A percentile compares a stretch with the other conserved stretches of the same genome.
Evolutionary conservation across 2,797 vertebrate species (phyloP).

Genomic region (Eupleurogrammus muticus): DNA sequence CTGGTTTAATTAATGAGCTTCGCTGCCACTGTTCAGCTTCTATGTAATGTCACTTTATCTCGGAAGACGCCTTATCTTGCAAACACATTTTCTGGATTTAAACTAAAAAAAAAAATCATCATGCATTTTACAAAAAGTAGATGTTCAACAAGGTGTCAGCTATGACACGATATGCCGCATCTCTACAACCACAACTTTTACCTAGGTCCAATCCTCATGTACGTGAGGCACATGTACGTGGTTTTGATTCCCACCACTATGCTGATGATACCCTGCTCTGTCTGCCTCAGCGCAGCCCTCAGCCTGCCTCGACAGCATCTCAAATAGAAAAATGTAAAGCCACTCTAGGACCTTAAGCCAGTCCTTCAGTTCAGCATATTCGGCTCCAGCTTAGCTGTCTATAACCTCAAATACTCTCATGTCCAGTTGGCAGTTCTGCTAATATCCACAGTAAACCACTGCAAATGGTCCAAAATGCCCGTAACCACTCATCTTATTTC

Average conservation of each 20-base stretch:
- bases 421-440: not conserved
- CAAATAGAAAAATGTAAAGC: not conserved
- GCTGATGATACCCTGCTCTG: too few species aligned
- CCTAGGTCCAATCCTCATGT: too few species aligned
- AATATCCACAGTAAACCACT: not conserved
- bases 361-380: not conserved
- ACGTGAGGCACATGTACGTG: too few species aligned
- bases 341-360: not conserved
- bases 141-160: not conserved
- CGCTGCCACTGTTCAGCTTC: not conserved
- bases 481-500: not conserved
- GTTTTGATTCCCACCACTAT: too few species aligned
- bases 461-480: not conserved
- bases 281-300: not conserved
- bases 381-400: not conserved
- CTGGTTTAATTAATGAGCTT: slow-evolving; percentile 10
- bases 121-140: not conserved
- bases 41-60: not conserved
- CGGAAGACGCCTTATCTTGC: not conserved
- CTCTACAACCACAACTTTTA: not conserved
- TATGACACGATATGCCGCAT: not conserved
- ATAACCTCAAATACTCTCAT: not conserved
- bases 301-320: not conserved
- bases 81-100: not conserved
- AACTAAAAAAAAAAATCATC: not conserved